These are phyloP conservation scores for Ciconia boyciana DNA, from an alignment of 2,113 vertebrate species.

Conservation along the genomic window DNA sequence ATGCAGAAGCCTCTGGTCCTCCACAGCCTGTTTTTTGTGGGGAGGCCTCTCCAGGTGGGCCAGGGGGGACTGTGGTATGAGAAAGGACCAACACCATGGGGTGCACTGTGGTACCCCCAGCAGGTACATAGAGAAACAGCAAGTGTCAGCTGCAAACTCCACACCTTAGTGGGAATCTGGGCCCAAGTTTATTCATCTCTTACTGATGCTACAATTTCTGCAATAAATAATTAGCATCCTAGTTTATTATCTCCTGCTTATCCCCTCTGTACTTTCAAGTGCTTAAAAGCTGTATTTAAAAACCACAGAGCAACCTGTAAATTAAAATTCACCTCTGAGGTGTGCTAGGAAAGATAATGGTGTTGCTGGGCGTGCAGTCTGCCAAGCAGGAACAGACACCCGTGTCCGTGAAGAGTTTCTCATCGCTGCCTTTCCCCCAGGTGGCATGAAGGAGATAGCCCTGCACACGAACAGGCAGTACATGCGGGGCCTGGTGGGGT, in stretches of 20 bases:
- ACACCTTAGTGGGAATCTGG: background rate
- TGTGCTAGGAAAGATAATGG: background rate
- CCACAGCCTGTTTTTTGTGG: background rate
- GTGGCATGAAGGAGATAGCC: constrained; percentile 95
- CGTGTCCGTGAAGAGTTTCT: fast-evolving
- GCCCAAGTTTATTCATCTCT: background rate
- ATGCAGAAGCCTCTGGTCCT: background rate
- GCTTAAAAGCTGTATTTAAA: background rate
- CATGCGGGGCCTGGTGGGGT: constrained; percentile 88
- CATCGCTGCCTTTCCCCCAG: constrained; percentile 55
- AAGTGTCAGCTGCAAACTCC: background rate
- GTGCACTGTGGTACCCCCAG: background rate
- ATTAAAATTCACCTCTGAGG: background rate
- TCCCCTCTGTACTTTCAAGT: background rate
- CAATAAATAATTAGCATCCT: background rate
- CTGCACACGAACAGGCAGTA: constrained; percentile 91
- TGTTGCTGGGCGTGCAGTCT: background rate
- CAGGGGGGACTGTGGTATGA: too few relatives aligned
- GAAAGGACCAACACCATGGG: background rate
- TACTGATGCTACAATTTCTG: background rate
- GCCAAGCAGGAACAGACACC: background rate
- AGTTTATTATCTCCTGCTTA: background rate
- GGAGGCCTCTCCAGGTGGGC: background rate
- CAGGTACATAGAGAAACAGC: background rate
- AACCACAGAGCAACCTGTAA: background rate